phyloP scores from a whole-genome alignment of 2,888 invertebrate species.

The Celastrina argiolus region DNA sequence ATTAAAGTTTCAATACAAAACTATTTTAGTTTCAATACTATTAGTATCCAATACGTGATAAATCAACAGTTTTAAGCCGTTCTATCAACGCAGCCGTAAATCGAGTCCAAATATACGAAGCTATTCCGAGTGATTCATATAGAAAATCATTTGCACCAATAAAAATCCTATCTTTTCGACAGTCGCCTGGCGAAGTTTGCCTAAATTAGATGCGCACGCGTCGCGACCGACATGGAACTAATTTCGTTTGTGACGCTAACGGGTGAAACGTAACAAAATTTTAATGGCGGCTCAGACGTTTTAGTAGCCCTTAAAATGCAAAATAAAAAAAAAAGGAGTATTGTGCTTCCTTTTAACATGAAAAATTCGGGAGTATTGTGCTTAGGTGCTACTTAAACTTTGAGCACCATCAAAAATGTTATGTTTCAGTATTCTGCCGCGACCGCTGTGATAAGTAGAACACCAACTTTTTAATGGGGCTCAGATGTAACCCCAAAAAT shows the following conservation, averaged over 20 bases:
- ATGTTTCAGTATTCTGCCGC: too few species aligned
- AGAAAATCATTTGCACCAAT: conserved; percentile 29
- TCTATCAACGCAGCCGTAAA: background rate
- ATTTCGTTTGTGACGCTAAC: background rate
- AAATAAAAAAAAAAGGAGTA: too few species aligned
- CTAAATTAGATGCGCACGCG: conserved; percentile 27
- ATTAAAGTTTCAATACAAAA: background rate
- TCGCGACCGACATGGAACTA: background rate
- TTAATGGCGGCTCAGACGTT: background rate
- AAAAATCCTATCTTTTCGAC: conserved; percentile 33
- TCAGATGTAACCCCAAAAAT: background rate
- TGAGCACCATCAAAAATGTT: too few species aligned
- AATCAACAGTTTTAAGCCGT: background rate
- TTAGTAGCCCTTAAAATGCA: background rate
- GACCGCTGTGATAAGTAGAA: too few species aligned
- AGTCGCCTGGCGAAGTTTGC: conserved; percentile 25
- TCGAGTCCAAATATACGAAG: conserved; percentile 21
- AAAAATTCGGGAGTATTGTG: too few species aligned
- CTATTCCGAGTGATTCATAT: conserved; percentile 25
- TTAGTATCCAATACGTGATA: background rate
- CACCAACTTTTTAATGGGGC: background rate
- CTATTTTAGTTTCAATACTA: background rate
- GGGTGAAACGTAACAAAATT: background rate
- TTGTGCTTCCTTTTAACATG: too few species aligned
- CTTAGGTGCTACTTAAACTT: too few species aligned